Percentiles rank a stretch among this genome's conserved stretches.
phyloP scores from a whole-genome alignment of 2,888 invertebrate species.

The Sacculina carcini region DNA sequence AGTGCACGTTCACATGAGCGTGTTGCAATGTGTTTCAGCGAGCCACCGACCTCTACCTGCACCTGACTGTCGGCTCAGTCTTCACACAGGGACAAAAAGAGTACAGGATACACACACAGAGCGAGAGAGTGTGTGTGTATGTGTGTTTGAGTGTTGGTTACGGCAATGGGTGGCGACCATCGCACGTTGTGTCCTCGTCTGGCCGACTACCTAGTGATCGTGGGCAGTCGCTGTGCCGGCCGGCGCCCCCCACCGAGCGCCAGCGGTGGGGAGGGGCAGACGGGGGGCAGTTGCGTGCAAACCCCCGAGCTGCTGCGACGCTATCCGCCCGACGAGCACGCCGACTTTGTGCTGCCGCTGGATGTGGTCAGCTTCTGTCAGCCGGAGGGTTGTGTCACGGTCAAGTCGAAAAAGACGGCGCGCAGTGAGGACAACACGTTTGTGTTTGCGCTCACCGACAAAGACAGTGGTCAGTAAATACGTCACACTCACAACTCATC shows the following conservation, averaged over 20 bases:
- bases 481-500: constrained; percentile 16
- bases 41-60: too few relatives aligned
- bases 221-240: constrained; percentile 53
- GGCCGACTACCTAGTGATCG: constrained; percentile 82
- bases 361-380: constrained; percentile 99
- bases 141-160: not conserved
- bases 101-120: too few relatives aligned
- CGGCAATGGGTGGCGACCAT: constrained; percentile 10
- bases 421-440: constrained; percentile 80
- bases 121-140: too few relatives aligned
- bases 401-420: constrained; percentile 59
- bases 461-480: constrained; percentile 53
- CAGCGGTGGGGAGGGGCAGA: constrained; percentile 16
- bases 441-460: constrained; percentile 92
- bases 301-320: constrained; percentile 77
- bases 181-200: constrained; percentile 29
- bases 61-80: too few relatives aligned
- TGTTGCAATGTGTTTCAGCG: too few relatives aligned
- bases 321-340: constrained; percentile 86
- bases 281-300: constrained; percentile 27
- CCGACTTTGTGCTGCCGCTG: constrained; percentile 83
- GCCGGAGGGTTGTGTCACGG: constrained; percentile 78
- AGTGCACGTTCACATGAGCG: too few relatives aligned
- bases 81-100: too few relatives aligned
- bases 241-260: constrained; percentile 24